Evolutionary conservation across 2,113 vertebrate species (phyloP), one percentile per base, ranked within the genome.

Genomic region (Gadus chalcogrammus): DNA sequence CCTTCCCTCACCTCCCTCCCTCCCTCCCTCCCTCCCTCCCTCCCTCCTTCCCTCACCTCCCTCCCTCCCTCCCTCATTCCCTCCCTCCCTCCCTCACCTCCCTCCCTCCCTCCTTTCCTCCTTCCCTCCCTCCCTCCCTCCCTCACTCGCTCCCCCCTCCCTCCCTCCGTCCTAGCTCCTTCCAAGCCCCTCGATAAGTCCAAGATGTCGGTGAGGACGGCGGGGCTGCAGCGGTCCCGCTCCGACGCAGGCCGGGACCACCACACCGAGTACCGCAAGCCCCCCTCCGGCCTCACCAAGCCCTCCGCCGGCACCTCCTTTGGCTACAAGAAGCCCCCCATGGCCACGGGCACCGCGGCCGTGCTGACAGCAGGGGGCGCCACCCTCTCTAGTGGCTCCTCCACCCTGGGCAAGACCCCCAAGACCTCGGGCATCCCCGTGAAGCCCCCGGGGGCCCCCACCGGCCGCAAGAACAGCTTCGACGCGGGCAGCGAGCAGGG

Each of bases 361-460:
- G 94, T 97, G 53, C 90, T 98, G 93, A 97, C 95, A 79, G 89
- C 94, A 0, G 96, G 92, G 59, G 93, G 97, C 15, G 59, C 87
- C 78, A 88, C 90, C 62, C 91, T 93, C 87, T 89, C 89, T 65
- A 89, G 90, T 61, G 91, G 94, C 64, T 97, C 96, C 0, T 93
- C 96, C 64, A 98, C 96, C 0, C 92, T 99, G 0, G 93, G 95
- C 67, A 99, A 98, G 91, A 85, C 84, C 71, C 95, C 96, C 82
- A 98, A 94, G 89, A 94, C 94, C 61, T 96, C 96, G 0, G 93
- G 94, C 73, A 99, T 98, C 76, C 96, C 97, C 0, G 93, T 97
- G 59, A 98, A 98, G 85, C 97, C 97, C 0, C 82, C 93, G 52
- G 92, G 80, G 59, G 1, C 48, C 17, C 78, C 84, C 13, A 68